Evolutionary conservation across 2,888 invertebrate genomes (phyloP).

Genomic region (Orchesella flavescens): DNA sequence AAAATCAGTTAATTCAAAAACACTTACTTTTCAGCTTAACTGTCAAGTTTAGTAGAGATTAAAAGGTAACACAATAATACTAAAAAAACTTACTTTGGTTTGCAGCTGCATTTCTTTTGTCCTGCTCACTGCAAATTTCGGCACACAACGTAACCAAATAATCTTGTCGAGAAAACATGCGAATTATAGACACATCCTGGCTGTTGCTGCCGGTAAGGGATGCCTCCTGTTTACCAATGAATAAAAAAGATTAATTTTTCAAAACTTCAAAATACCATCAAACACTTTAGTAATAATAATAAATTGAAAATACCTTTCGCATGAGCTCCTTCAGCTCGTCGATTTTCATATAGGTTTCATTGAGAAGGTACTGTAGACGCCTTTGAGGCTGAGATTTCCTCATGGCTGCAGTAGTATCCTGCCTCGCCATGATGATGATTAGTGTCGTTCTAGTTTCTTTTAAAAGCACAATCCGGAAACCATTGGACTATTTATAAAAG

Average conservation of each 20-base stretch:
- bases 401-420: conserved; percentile 36
- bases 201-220: conserved; percentile 31
- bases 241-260: neutral
- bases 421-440: conserved; percentile 44
- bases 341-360: conserved; percentile 59
- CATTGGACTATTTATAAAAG: too few species aligned
- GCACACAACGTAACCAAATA: conserved; percentile 53
- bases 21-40: neutral
- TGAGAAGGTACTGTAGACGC: conserved; percentile 52
- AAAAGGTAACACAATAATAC: too few species aligned
- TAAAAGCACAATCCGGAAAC: too few species aligned
- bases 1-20: neutral
- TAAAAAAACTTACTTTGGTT: conserved; percentile 18
- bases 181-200: conserved; percentile 15
- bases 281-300: neutral
- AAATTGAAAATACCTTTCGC: conserved; percentile 47
- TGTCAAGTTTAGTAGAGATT: too few species aligned
- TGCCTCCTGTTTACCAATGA: conserved; percentile 30
- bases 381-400: conserved; percentile 34
- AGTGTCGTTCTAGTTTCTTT: neutral
- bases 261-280: neutral
- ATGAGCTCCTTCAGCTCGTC: conserved; percentile 52
- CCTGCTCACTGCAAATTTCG: conserved; percentile 46
- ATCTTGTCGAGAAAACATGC: conserved; percentile 56
- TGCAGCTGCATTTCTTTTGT: conserved; percentile 15